Evolutionary conservation across 2,888 invertebrate species (phyloP).

Genomic region (Watsonalla cultraria): DNA sequence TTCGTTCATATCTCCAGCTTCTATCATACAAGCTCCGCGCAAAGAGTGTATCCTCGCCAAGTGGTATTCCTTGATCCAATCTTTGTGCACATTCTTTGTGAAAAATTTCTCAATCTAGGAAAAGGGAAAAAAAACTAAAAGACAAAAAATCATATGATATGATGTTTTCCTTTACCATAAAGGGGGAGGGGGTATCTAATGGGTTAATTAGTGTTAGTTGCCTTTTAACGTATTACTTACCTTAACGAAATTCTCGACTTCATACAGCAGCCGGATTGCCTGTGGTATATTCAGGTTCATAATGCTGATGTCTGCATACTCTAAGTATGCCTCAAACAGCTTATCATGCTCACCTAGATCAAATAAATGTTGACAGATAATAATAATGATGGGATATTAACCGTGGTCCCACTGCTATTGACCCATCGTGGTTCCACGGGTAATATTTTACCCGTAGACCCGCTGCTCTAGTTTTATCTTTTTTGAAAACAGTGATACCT

Average conservation of each 20-base stretch:
- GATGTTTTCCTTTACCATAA: neutral
- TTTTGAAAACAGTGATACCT: no score
- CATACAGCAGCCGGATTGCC: slow-evolving; percentile 72
- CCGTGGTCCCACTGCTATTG: no score
- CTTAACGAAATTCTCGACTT: slow-evolving; percentile 63
- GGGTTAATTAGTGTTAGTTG: no score
- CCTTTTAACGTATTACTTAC: slow-evolving; percentile 26
- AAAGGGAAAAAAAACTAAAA: neutral
- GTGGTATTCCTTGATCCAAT: slow-evolving; percentile 49
- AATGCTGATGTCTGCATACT: slow-evolving; percentile 79
- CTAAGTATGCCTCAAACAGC: slow-evolving; percentile 75
- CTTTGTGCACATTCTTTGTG: slow-evolving; percentile 18
- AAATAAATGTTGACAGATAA: neutral
- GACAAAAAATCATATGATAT: neutral
- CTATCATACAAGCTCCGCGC: slow-evolving; percentile 48
- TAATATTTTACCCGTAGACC: no score
- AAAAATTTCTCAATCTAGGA: slow-evolving; percentile 26
- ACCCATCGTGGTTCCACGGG: no score
- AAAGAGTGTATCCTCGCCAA: slow-evolving; percentile 43
- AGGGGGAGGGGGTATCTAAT: no score
- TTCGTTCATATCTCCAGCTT: slow-evolving; percentile 44
- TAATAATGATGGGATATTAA: no score
- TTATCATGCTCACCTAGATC: slow-evolving; percentile 61
- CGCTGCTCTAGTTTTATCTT: no score
- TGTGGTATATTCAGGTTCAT: slow-evolving; percentile 75